Evolutionary conservation across 2,113 vertebrate genomes (phyloP), one percentile per base, ranked within the genome.

Genomic region (Scomber japonicus): DNA sequence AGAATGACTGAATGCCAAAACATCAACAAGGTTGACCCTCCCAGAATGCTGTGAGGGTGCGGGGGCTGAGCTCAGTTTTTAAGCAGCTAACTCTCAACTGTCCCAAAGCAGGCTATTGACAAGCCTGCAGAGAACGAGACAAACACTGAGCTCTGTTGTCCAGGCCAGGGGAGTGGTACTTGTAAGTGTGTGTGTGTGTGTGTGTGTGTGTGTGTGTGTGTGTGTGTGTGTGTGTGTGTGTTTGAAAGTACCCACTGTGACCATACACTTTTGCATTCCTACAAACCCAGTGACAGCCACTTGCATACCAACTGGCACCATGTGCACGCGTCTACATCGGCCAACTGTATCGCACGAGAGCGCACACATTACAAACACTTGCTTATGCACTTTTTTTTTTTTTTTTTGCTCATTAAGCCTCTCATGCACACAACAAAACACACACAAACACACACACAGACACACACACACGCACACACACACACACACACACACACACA

Each of bases 131-230:
- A 67, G 73, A 88, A 45, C 30, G 56, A 54, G 3, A 85, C 59
- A 83, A 75, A 86, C 61, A 91, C 82, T 79, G 76, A 59, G 85
- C 71, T 50, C 62, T 70, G 77, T 80, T 86, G 57, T 84, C 44
- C 68, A 59, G 16, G 35, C 31, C 78, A 59, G 78, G 78, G 46
- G 84, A 83, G 84, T 62, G 74, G 59, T 27, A 27, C 24, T 27
- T 27, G 24, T 27, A 27, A 27, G 24, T 27, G 46, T 44, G 46
- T 21, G 19, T 21, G 54, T 35, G 21, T 16, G 45, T 65, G 35
- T 40, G 60, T 57, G 53, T 54, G 31, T 71, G 76, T 77, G 68
- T 67, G 70, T 61, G 46, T 60, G 59, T 65, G 44, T 59, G 71
- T 66, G 51, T 59, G 54, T 64, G 51, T 53, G 46, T 44, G 46